Evolutionary conservation across 2,888 invertebrate genomes (phyloP).

Genomic region (Sinodicranocentrus sp.): DNA sequence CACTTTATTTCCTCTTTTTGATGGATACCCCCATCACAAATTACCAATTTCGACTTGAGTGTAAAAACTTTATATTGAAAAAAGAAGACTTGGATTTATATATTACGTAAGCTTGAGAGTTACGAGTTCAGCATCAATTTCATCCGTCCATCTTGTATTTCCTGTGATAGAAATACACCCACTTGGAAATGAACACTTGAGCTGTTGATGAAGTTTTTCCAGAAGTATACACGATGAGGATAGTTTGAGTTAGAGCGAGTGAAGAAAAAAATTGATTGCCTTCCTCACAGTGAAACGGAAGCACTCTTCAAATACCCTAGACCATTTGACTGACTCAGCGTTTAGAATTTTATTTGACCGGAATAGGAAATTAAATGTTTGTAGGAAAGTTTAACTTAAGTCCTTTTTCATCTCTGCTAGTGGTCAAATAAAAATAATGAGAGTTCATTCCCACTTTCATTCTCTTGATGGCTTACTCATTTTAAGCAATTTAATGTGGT

Average conservation of each 20-base stretch:
- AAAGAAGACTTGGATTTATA: no score
- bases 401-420: no score
- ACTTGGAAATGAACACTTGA: neutral
- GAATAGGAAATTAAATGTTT: constrained; percentile 7
- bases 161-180: no score
- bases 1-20: neutral
- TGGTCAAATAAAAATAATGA: neutral
- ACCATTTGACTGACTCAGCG: no score
- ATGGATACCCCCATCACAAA: neutral
- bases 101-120: no score
- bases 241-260: no score
- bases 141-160: no score
- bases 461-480: neutral
- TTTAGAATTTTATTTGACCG: constrained; percentile 7
- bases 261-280: no score
- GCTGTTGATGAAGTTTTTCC: neutral
- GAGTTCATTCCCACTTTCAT: neutral
- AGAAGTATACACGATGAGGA: no score
- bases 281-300: neutral
- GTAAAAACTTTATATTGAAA: no score
- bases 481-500: neutral
- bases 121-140: no score
- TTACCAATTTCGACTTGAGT: constrained; percentile 12
- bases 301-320: neutral
- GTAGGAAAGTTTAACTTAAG: no score